Conservation (phyloP, 92 coral and sea anemone genomes). For the Phenganax subtilis region DNA sequence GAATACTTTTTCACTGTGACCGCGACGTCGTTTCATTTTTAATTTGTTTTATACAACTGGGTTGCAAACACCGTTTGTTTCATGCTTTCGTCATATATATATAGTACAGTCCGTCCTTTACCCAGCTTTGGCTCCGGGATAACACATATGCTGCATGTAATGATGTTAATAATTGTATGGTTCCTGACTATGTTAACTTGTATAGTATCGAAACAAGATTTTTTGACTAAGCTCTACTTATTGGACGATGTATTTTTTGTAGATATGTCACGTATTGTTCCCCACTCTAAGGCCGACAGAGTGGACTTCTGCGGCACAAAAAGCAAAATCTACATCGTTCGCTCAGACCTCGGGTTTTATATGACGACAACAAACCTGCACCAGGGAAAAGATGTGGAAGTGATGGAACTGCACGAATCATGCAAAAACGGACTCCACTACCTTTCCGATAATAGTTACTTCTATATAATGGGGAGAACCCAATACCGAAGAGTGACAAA, state of each 20-base stretch:
- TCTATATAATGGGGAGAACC: slow-evolving; percentile 16
- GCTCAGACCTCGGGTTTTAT: slow-evolving; percentile 32
- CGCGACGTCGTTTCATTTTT: too few relatives aligned
- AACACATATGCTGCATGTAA: too few relatives aligned
- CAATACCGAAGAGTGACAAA: slow-evolving; percentile 25
- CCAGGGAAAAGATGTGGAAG: slow-evolving; percentile 9
- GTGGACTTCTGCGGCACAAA: slow-evolving; percentile 27
- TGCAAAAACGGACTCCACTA: slow-evolving; percentile 34
- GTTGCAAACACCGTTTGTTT: too few relatives aligned
- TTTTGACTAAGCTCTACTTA: too few relatives aligned
- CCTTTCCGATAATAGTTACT: slow-evolving; percentile 1
- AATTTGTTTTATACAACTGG: too few relatives aligned
- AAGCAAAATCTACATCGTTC: neutral
- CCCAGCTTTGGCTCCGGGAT: too few relatives aligned
- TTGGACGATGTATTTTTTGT: neutral
- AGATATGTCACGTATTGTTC: neutral
- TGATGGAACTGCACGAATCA: neutral
- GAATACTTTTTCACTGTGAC: too few relatives aligned
- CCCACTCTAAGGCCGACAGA: slow-evolving; percentile 15
- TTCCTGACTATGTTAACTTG: too few relatives aligned
- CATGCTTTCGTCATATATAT: too few relatives aligned
- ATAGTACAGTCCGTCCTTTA: too few relatives aligned
- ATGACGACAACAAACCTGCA: slow-evolving; percentile 8
- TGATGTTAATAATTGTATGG: too few relatives aligned
- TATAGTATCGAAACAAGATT: too few relatives aligned